These are phyloP conservation scores for Drosophila mercatorum DNA, from an alignment of 2,888 invertebrate genomes.

Conservation along the genomic window DNA sequence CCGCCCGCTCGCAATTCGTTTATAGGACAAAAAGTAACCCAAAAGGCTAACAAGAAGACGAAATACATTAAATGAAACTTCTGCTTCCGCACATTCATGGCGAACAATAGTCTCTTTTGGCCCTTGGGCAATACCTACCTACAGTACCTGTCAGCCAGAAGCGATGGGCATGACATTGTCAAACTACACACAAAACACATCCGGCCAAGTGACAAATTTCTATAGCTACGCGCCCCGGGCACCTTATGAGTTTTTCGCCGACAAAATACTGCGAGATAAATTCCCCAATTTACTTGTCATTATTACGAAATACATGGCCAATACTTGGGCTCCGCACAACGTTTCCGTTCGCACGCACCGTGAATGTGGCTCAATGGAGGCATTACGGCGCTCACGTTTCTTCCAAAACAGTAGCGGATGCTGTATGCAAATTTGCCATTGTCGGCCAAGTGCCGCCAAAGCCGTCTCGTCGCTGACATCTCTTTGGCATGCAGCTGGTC, in stretches of 20 bases:
- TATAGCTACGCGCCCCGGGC: slow-evolving; percentile 45
- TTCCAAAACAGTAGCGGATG: slow-evolving; percentile 75
- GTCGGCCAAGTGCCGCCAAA: slow-evolving; percentile 70
- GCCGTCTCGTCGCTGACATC: slow-evolving; percentile 35
- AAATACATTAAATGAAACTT: slow-evolving; percentile 49
- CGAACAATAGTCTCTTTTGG: slow-evolving; percentile 52
- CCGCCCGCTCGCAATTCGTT: slow-evolving; percentile 23
- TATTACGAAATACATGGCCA: slow-evolving; percentile 62
- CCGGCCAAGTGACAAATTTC: slow-evolving; percentile 74
- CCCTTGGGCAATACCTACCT: slow-evolving; percentile 44
- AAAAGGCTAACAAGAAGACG: slow-evolving; percentile 36
- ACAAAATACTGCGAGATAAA: slow-evolving; percentile 43
- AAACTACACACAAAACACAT: slow-evolving; percentile 73
- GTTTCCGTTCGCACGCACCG: slow-evolving; percentile 58
- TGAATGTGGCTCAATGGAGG: slow-evolving; percentile 41
- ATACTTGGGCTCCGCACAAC: slow-evolving; percentile 15
- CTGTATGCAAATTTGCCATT: slow-evolving; percentile 78
- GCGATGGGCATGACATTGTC: slow-evolving; percentile 69
- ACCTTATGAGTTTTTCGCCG: slow-evolving; percentile 53
- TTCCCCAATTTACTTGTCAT: slow-evolving; percentile 68
- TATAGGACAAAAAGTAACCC: slow-evolving; percentile 12
- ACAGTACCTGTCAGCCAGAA: slow-evolving; percentile 63
- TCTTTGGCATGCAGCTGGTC: slow-evolving; percentile 62
- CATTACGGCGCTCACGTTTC: slow-evolving; percentile 64
- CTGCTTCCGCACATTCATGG: slow-evolving; percentile 68